Conservation (phyloP, 2,797 vertebrate species). For the Choloepus didactylus region DNA sequence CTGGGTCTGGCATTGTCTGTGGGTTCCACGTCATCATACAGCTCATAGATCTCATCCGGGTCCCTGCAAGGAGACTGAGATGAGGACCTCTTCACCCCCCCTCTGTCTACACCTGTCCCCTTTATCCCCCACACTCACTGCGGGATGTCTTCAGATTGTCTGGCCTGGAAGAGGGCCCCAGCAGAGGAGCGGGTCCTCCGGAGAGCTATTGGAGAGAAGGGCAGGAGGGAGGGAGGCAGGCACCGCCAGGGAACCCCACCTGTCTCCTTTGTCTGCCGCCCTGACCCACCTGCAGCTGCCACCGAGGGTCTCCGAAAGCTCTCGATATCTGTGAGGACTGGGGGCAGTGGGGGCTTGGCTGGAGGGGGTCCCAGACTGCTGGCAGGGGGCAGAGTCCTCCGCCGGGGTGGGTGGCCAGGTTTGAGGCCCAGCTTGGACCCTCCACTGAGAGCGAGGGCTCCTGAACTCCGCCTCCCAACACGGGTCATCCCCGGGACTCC, state of each 20-base stretch:
- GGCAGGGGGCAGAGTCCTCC: constrained; percentile 71
- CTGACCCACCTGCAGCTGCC: constrained; percentile 69
- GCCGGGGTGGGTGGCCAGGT: neutral
- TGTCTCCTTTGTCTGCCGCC: accelerated
- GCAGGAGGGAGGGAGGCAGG: neutral
- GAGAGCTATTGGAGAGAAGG: constrained; percentile 40
- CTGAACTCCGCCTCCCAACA: neutral
- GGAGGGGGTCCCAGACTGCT: constrained; percentile 79
- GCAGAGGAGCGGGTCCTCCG: neutral
- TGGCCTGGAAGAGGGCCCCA: neutral
- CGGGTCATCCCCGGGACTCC: neutral
- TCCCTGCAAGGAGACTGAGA: constrained; percentile 41
- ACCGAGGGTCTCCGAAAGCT: neutral
- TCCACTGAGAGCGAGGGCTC: neutral
- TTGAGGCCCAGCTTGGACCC: neutral
- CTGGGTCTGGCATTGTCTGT: neutral
- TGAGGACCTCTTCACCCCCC: neutral
- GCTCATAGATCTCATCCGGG: constrained; percentile 69
- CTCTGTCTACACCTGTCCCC: accelerated
- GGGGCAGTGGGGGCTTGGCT: constrained; percentile 79
- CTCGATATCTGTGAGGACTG: constrained; percentile 54
- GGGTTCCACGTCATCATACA: constrained; percentile 66
- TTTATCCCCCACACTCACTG: constrained; percentile 66
- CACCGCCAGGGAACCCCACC: neutral
- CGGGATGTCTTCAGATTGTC: neutral